These are phyloP conservation scores for Tautogolabrus adspersus DNA, from an alignment of 2,113 vertebrate genomes.

Conservation along the genomic window DNA sequence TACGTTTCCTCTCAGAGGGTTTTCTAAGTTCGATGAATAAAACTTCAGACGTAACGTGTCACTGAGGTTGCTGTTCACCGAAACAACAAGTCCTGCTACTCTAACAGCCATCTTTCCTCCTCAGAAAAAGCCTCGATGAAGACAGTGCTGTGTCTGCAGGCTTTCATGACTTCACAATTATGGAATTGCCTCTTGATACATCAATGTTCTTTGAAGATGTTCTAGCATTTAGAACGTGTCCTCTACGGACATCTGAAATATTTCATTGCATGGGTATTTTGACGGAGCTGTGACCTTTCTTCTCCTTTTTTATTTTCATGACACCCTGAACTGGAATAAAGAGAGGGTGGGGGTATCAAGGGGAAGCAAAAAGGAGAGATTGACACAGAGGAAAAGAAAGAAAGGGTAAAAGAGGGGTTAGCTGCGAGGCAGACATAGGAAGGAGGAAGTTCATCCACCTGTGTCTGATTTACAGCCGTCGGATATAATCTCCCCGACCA, in stretches of 20 bases:
- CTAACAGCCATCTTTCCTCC: not conserved
- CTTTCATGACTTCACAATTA: not conserved
- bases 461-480: conserved; percentile 82
- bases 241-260: conserved; percentile 17
- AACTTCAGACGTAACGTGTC: conserved; percentile 57
- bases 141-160: not conserved
- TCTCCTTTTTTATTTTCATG: conserved; percentile 24
- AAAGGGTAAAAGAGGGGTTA: conserved; percentile 74
- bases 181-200: too few relatives aligned
- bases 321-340: conserved; percentile 42
- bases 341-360: conserved; percentile 34
- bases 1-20: conserved; percentile 38
- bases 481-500: conserved; percentile 75
- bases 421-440: conserved; percentile 74
- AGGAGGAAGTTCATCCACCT: conserved; percentile 82
- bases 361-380: conserved; percentile 36
- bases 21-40: conserved; percentile 46
- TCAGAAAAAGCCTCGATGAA: conserved; percentile 12
- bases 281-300: conserved; percentile 8
- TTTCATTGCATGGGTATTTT: conserved; percentile 10
- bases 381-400: conserved; percentile 69
- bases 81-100: conserved; percentile 14
- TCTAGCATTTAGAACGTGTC: not conserved
- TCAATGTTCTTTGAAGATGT: not conserved
- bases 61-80: conserved; percentile 54